phyloP scores from a whole-genome alignment of 2,113 vertebrate species.

The Diphyllodes magnificus region DNA sequence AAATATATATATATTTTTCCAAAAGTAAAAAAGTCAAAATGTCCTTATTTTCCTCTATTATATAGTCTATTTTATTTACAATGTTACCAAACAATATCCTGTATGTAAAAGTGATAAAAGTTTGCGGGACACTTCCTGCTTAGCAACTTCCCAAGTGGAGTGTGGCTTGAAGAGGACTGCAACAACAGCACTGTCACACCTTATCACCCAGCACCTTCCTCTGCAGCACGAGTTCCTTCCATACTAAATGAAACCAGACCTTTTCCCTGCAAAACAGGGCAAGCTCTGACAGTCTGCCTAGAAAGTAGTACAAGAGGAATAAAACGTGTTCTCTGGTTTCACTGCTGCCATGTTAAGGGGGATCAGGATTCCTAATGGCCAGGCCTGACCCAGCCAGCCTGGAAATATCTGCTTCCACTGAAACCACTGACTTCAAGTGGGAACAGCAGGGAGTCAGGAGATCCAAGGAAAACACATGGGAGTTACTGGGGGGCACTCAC shows the following conservation, averaged over 20 bases:
- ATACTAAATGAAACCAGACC: not conserved
- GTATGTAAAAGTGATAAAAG: slow-evolving; percentile 17
- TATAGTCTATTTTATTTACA: slow-evolving; percentile 75
- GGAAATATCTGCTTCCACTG: not conserved
- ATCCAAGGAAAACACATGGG: not conserved
- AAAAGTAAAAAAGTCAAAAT: slow-evolving; percentile 74
- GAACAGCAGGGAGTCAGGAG: not conserved
- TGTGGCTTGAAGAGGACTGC: not conserved
- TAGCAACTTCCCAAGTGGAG: not conserved
- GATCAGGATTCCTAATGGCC: not conserved
- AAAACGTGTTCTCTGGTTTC: rapidly evolving
- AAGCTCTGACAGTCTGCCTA: not conserved
- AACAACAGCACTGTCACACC: not conserved
- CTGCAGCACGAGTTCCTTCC: not conserved
- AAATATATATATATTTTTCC: slow-evolving; percentile 63
- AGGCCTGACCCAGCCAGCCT: not conserved
- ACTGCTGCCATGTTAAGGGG: not conserved
- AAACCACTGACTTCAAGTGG: not conserved
- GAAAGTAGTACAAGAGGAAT: not conserved
- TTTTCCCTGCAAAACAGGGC: not conserved
- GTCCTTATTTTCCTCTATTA: slow-evolving; percentile 55
- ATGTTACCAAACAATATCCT: slow-evolving; percentile 57
- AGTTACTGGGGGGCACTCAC: not conserved
- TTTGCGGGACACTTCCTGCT: not conserved
- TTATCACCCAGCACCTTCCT: not conserved